Evolutionary conservation across 2,113 vertebrate genomes (phyloP), one percentile per base, ranked within the genome.

Genomic region (Leucosticte australis): DNA sequence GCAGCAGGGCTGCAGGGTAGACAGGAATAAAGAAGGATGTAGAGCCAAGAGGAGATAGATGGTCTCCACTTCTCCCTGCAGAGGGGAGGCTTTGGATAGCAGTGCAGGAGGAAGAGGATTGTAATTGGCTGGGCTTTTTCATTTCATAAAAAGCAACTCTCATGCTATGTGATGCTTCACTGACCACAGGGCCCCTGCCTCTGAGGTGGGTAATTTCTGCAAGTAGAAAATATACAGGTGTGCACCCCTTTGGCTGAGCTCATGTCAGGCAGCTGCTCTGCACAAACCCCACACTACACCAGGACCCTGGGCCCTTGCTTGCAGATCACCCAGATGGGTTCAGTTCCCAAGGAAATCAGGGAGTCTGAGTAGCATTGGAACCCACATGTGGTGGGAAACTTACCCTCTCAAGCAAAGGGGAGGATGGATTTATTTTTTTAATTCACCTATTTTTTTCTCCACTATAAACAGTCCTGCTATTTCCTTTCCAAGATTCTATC

Each of bases 341-440:
- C 20, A 73, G 13, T 63, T 42, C 28, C 20, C 23, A 63, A 53
- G 21, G 24, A 86, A 90, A 41, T 18, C 22, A 57, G 33, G 12
- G 16, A 70, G 7, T 42, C 19, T 44, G 24, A 57, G 30, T 11
- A 59, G 9, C 14, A 52, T 0, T 80, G 42, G 20, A 87, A 56
- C 3, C 4, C 20, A 8, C 0, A 1, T 3, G 1, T 42, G 19
- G 16, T 30, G 4, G 67, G 33, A 86, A 78, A 47, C 1, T 7
- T 28, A 10, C 1, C 2, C 0, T 5, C 10, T 65, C 2, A 3
- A 80, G 55, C 3, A 16, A 80, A 74, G 12, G 7, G 24, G 6
- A 53, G 3, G 7, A 53, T 49, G 20, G 63, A 76, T 15, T 28
- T 80, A 65, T 50, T 47, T 49, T 77, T 30, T 42, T 22, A 57